Base-by-base conservation (phyloP, 2,797 vertebrate species). In the Centroberyx gerrardi region DNA sequence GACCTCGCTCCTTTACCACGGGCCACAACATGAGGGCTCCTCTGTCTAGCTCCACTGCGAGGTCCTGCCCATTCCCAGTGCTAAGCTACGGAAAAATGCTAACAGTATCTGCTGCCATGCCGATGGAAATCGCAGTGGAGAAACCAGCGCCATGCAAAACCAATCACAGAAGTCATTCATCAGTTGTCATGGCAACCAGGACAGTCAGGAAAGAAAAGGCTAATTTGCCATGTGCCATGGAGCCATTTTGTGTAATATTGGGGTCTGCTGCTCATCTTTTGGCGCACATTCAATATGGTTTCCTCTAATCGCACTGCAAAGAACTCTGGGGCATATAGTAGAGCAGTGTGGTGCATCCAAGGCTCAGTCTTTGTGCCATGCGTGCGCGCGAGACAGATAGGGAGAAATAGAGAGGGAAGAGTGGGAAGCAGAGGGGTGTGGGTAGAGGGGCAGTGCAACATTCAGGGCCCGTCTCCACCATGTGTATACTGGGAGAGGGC, bases 21-120 rank as follows among this genome's bases (percentile, higher is more conserved):
- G 83, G 79, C 74, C 80, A 22, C 22, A 88, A 49, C 77, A 42
- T 75, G 9, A 92, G 83, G 89, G 79, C 91, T 93, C 88, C 68
- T 94, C 92, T 93, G 92, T 93, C 93, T 91, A 90, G 76, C 91
- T 93, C 94, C 94, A 93, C 94, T 94, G 94, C 81, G 92, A 94
- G 89, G 76, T 91, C 93, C 92, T 87, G 87, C 87, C 80, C 93
- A 94, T 94, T 93, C 92, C 75, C 84, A 83, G 28, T 81, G 86
- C 89, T 90, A 87, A 90, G 87, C 89, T 90, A 91, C 61, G 59
- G 72, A 76, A 86, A 84, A 87, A 85, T 81, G 83, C 87, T 87
- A 88, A 88, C 63, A 64, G 68, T 44, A 58, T 72, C 87, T 90
- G 88, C 83, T 82, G 89, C 90, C 94, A 94, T 94, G 94, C 93